A percentile compares a stretch with the other conserved stretches of the same genome.
Conservation (phyloP, 2,888 invertebrate genomes). For the Bibio marci region DNA sequence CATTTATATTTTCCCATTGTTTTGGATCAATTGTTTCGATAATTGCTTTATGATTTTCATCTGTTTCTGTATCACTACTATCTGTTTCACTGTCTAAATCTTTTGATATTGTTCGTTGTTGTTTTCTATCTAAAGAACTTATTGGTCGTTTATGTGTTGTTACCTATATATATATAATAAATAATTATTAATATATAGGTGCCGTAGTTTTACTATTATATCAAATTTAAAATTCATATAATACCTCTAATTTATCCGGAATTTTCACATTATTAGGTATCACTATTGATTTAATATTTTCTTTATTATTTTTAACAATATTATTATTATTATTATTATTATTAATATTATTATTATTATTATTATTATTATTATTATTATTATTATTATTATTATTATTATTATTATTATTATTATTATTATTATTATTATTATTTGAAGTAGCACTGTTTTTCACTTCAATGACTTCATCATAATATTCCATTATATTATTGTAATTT, state of each 20-base stretch:
- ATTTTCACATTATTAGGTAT: not conserved
- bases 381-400: not conserved
- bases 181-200: no score
- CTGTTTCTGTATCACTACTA: slow-evolving; percentile 1
- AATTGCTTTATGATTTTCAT: slow-evolving; percentile 1
- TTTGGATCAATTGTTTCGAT: slow-evolving; percentile 37
- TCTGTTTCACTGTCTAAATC: not conserved
- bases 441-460: not conserved
- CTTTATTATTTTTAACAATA: no score
- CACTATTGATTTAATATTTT: not conserved
- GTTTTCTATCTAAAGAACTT: slow-evolving; percentile 1
- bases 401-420: not conserved
- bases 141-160: not conserved
- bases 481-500: slow-evolving; percentile 4
- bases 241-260: no score
- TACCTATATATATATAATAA: not conserved
- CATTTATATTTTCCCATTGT: slow-evolving; percentile 65
- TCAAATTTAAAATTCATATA: no score
- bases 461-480: slow-evolving; percentile 4
- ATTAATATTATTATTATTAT: not conserved
- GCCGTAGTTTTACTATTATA: no score
- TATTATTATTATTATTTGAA: not conserved
- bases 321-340: not conserved
- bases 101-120: not conserved
- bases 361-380: not conserved